phyloP scores from a whole-genome alignment of 2,888 invertebrate genomes.

The Drosophila kokeensis region DNA sequence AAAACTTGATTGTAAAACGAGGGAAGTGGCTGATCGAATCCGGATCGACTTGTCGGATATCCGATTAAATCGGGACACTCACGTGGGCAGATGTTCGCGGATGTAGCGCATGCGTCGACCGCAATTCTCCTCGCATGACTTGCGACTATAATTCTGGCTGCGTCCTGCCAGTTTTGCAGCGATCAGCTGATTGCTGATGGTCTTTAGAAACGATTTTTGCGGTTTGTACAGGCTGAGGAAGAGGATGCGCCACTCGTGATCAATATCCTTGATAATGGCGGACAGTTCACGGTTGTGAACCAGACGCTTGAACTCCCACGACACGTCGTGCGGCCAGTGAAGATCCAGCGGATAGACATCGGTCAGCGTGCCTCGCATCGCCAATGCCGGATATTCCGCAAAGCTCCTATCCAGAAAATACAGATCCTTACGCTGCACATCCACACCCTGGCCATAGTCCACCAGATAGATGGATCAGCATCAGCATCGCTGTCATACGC shows the following conservation, averaged over 20 bases:
- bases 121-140: background rate
- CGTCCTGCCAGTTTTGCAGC: slow-evolving; percentile 18
- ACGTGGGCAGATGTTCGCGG: slow-evolving; percentile 43
- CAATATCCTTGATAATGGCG: slow-evolving; percentile 36
- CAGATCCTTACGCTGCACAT: background rate
- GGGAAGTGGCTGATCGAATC: no score
- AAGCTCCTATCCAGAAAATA: slow-evolving; percentile 15
- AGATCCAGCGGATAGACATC: slow-evolving; percentile 33
- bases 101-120: slow-evolving; percentile 47
- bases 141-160: slow-evolving; percentile 20
- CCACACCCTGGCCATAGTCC: slow-evolving; percentile 33
- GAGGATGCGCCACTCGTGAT: slow-evolving; percentile 1
- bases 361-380: slow-evolving; percentile 41
- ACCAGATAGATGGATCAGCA: slow-evolving; percentile 17
- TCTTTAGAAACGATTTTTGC: background rate
- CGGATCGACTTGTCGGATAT: background rate
- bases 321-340: slow-evolving; percentile 37
- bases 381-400: slow-evolving; percentile 13
- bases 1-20: background rate
- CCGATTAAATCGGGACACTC: background rate
- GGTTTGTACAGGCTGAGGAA: slow-evolving; percentile 14
- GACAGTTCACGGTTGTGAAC: background rate
- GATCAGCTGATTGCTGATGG: slow-evolving; percentile 20
- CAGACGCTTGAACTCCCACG: slow-evolving; percentile 1
- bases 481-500: no score